Evolutionary conservation across 2,113 vertebrate species (phyloP).

Genomic region (Lamprologus ornatipinnis): DNA sequence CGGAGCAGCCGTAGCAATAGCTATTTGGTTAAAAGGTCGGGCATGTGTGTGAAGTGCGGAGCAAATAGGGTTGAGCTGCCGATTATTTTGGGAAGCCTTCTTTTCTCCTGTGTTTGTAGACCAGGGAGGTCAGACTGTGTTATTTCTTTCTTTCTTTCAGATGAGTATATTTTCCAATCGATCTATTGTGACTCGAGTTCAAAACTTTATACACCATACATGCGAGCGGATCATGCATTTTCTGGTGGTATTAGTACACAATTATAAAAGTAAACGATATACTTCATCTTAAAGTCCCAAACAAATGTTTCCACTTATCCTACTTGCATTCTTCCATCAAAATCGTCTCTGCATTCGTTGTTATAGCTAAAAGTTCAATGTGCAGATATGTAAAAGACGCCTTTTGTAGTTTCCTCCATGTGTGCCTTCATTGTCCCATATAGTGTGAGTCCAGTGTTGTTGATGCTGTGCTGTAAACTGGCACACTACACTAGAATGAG

Average conservation of each 20-base stretch:
- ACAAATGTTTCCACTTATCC: neutral
- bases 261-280: neutral
- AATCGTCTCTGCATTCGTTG: neutral
- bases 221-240: accelerated
- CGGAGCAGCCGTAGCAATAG: too few relatives aligned
- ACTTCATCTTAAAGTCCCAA: neutral
- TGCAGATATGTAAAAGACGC: constrained; percentile 1
- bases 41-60: too few relatives aligned
- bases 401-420: constrained; percentile 15
- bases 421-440: constrained; percentile 20
- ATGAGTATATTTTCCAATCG: neutral
- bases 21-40: accelerated
- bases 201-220: neutral
- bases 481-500: constrained; percentile 15
- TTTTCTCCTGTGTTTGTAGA: too few relatives aligned
- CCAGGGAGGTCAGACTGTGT: too few relatives aligned
- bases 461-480: constrained; percentile 19
- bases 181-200: neutral
- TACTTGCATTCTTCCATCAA: neutral
- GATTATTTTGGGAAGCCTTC: too few relatives aligned
- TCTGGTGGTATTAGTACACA: neutral
- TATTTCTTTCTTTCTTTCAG: too few relatives aligned
- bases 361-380: neutral
- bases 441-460: constrained; percentile 24
- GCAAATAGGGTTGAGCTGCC: accelerated